Percentiles rank a stretch among this genome's conserved stretches.
Conservation (phyloP, 2,113 vertebrate species). For the Heterotilapia buettikoferi region DNA sequence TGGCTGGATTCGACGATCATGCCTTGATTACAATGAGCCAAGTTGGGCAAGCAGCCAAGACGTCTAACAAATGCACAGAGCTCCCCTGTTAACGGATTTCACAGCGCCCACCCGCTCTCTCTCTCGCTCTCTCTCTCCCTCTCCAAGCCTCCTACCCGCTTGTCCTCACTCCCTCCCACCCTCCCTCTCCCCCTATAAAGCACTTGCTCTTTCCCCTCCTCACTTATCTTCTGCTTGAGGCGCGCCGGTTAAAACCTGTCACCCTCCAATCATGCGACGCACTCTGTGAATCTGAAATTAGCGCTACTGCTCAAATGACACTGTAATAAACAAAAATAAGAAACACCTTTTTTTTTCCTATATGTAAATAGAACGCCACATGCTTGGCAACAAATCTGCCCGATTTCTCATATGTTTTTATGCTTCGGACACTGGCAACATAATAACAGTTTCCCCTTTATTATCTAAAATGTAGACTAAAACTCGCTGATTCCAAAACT, state of each 20-base stretch:
- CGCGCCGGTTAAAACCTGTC: neutral
- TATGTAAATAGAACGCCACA: neutral
- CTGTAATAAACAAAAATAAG: neutral
- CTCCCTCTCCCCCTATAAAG: slow-evolving; percentile 38
- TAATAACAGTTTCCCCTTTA: neutral
- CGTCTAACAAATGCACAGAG: slow-evolving; percentile 67
- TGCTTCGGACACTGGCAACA: neutral
- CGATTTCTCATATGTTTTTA: neutral
- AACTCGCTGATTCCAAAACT: neutral
- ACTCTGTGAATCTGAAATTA: neutral
- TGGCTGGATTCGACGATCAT: slow-evolving; percentile 88
- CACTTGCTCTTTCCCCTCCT: slow-evolving; percentile 61
- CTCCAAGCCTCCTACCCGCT: slow-evolving; percentile 47
- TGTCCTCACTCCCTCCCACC: slow-evolving; percentile 27
- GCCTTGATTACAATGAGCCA: slow-evolving; percentile 94
- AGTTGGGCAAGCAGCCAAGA: slow-evolving; percentile 74
- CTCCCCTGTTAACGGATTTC: slow-evolving; percentile 69
- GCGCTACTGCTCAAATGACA: neutral
- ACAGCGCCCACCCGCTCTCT: slow-evolving; percentile 55
- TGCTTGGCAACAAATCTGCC: neutral
- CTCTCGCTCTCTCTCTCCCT: slow-evolving; percentile 30
- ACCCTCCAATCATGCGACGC: neutral
- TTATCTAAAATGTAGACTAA: neutral
- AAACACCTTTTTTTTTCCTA: neutral
- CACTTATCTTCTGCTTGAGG: slow-evolving; percentile 21